phyloP scores from a whole-genome alignment of 2,888 invertebrate genomes.

The Sinelater perroti region DNA sequence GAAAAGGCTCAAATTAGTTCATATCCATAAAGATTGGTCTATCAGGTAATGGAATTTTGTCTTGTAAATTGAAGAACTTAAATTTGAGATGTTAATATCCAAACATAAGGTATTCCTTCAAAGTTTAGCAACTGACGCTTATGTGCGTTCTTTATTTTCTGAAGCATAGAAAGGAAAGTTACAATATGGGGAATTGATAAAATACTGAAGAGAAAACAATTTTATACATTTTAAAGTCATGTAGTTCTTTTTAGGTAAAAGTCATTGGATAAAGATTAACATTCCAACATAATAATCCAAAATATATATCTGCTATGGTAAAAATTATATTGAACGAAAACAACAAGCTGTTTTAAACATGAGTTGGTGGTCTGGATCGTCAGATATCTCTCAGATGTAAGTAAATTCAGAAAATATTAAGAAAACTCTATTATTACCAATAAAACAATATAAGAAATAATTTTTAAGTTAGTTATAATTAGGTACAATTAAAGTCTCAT shows the following conservation, averaged over 20 bases:
- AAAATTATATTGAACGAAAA: not conserved
- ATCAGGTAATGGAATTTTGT: not conserved
- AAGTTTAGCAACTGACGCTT: not conserved
- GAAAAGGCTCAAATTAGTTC: not conserved
- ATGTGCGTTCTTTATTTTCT: not conserved
- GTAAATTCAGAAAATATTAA: not conserved
- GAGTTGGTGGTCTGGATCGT: not conserved
- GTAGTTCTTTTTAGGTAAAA: not conserved
- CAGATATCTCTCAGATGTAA: not conserved
- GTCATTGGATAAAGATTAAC: not conserved
- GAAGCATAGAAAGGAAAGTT: not conserved
- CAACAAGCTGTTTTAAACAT: not conserved
- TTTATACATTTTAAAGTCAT: not conserved
- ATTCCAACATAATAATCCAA: slow-evolving; percentile 1
- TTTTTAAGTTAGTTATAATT: not conserved
- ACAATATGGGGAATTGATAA: not conserved
- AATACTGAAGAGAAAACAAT: slow-evolving; percentile 2
- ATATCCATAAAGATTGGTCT: not conserved
- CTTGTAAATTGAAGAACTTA: not conserved
- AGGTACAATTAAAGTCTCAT: not conserved
- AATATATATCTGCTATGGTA: not conserved
- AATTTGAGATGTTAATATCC: not conserved
- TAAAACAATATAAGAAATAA: not conserved
- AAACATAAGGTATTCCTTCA: not conserved
- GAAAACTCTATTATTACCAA: not conserved